phyloP scores from a whole-genome alignment of 1,140 invertebrate species.

The Doryteuthis pealeii region DNA sequence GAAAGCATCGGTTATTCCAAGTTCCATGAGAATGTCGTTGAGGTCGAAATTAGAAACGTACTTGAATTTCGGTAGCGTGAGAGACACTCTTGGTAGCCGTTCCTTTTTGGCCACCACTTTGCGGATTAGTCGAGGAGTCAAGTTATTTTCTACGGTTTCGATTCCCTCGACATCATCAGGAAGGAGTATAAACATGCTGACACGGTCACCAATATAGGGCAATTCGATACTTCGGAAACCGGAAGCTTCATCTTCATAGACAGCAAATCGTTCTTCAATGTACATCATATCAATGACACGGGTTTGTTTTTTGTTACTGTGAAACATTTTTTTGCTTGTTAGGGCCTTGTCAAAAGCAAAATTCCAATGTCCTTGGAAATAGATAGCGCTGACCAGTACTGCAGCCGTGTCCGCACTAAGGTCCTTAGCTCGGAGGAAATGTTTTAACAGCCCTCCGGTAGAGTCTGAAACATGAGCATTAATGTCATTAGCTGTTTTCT shows the following conservation, averaged over 20 bases:
- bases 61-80: conserved; percentile 72
- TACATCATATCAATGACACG: conserved; percentile 56
- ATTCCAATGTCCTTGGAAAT: conserved; percentile 77
- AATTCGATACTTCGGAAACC: conserved; percentile 72
- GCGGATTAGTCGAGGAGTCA: conserved; percentile 62
- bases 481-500: too few species aligned
- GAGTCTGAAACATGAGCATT: too few species aligned
- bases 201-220: conserved; percentile 69
- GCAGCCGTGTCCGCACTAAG: conserved; percentile 50
- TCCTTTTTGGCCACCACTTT: conserved; percentile 20
- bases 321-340: conserved; percentile 62
- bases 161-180: conserved; percentile 61
- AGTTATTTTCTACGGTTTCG: conserved; percentile 59
- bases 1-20: conserved; percentile 69
- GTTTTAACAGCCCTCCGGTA: too few species aligned
- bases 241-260: conserved; percentile 69
- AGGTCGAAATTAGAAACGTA: conserved; percentile 63
- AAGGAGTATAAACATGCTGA: conserved; percentile 74
- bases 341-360: conserved; percentile 65
- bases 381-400: conserved; percentile 74
- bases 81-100: conserved; percentile 22
- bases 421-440: too few species aligned
- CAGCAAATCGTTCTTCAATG: conserved; percentile 62
- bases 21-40: conserved; percentile 24
- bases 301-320: conserved; percentile 17